These are phyloP conservation scores for Actinia equina DNA, from an alignment of 64 coral and sea anemone species.

Conservation along the genomic window DNA sequence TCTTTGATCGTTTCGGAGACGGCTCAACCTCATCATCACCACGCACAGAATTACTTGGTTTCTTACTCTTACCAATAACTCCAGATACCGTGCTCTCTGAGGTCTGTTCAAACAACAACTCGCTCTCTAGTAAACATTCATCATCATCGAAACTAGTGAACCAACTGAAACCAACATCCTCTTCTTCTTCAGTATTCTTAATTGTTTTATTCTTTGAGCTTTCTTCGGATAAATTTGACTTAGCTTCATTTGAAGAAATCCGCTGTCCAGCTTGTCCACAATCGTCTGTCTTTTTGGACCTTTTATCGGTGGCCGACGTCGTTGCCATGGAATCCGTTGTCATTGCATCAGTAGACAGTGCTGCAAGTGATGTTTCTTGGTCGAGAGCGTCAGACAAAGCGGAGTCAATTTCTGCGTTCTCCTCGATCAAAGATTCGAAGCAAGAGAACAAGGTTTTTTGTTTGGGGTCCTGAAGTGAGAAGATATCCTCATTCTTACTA, in stretches of 20 bases:
- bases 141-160: conserved; percentile 4
- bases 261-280: background rate
- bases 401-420: conserved; percentile 10
- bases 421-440: conserved; percentile 71
- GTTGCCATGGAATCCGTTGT: background rate
- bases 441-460: conserved; percentile 65
- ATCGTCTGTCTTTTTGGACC: background rate
- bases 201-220: background rate
- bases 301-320: background rate
- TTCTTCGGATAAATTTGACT: background rate
- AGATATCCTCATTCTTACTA: background rate
- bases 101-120: background rate
- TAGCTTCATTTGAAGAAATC: background rate
- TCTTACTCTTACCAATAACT: background rate
- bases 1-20: background rate
- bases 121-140: background rate
- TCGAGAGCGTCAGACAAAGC: background rate
- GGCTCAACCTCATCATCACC: background rate
- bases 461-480: conserved; percentile 55
- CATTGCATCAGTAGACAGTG: background rate
- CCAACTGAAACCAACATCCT: background rate
- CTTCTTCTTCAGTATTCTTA: background rate
- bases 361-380: background rate
- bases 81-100: background rate
- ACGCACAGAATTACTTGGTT: background rate